Conservation (phyloP, 2,797 vertebrate species). For the Silurus lanzhouensis region DNA sequence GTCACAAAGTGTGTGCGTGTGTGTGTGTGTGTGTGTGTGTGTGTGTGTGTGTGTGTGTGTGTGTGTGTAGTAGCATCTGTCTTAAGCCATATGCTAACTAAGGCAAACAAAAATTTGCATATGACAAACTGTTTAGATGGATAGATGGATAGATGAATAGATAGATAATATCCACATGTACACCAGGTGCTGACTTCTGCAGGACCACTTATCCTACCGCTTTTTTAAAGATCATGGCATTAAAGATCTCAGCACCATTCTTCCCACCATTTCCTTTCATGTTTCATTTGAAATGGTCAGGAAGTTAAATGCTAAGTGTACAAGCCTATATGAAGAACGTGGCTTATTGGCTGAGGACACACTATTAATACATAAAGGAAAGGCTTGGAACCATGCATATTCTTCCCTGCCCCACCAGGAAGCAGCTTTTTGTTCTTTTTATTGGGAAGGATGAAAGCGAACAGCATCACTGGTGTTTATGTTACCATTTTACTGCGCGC, state of each 20-base stretch:
- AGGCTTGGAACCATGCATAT: background rate
- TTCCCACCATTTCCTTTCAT: background rate
- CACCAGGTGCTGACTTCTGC: background rate
- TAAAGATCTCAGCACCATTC: slow-evolving; percentile 1
- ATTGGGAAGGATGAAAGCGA: slow-evolving; percentile 57
- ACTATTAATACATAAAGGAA: slow-evolving; percentile 23
- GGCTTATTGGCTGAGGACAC: background rate
- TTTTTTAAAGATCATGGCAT: background rate
- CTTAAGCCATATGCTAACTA: slow-evolving; percentile 6
- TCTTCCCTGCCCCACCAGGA: slow-evolving; percentile 47
- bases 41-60: background rate
- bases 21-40: background rate
- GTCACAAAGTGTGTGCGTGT: background rate
- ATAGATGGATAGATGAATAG: too few relatives aligned
- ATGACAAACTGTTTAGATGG: background rate
- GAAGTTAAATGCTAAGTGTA: background rate
- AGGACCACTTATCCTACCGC: background rate
- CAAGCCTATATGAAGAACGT: background rate
- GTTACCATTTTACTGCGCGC: slow-evolving; percentile 51
- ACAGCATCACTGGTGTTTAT: slow-evolving; percentile 50
- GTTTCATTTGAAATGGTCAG: slow-evolving; percentile 13
- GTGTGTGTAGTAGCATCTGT: background rate
- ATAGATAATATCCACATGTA: too few relatives aligned
- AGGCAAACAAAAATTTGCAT: background rate
- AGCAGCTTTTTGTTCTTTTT: slow-evolving; percentile 57